Conservation (phyloP, 2,888 invertebrate genomes). For the Calephelis perditalis region DNA sequence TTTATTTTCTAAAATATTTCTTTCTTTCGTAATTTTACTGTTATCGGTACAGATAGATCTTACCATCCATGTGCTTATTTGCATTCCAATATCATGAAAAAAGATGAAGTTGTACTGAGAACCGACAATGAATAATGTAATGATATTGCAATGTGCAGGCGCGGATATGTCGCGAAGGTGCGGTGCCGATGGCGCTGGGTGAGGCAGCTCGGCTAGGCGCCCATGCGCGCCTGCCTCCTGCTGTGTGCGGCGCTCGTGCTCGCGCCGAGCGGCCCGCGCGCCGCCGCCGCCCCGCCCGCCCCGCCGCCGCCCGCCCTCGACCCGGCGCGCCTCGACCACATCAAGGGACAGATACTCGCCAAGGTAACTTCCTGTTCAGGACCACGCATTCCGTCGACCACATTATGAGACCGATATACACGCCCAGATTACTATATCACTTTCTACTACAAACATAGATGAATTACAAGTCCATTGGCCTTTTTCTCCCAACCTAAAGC, state of each 20-base stretch:
- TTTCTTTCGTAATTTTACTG: no score
- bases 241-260: conserved; percentile 72
- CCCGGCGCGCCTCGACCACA: conserved; percentile 41
- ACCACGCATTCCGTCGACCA: no score
- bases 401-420: no score
- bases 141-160: conserved; percentile 39
- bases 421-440: not conserved
- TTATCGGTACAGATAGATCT: no score
- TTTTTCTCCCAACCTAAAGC: no score
- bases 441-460: not conserved
- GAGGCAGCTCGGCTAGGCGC: conserved; percentile 69
- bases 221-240: conserved; percentile 68
- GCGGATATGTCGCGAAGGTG: conserved; percentile 66
- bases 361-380: conserved; percentile 26
- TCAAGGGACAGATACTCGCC: conserved; percentile 38
- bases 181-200: conserved; percentile 70
- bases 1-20: no score
- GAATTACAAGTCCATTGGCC: no score
- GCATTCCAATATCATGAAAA: no score
- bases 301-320: conserved; percentile 28
- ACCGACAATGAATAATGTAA: not conserved
- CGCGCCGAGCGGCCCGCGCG: conserved; percentile 55
- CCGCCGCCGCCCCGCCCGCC: conserved; percentile 44
- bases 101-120: not conserved
- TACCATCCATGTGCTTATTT: no score